These are phyloP conservation scores for Chiloscyllium punctatum DNA, from an alignment of 2,797 vertebrate genomes.

Conservation along the genomic window DNA sequence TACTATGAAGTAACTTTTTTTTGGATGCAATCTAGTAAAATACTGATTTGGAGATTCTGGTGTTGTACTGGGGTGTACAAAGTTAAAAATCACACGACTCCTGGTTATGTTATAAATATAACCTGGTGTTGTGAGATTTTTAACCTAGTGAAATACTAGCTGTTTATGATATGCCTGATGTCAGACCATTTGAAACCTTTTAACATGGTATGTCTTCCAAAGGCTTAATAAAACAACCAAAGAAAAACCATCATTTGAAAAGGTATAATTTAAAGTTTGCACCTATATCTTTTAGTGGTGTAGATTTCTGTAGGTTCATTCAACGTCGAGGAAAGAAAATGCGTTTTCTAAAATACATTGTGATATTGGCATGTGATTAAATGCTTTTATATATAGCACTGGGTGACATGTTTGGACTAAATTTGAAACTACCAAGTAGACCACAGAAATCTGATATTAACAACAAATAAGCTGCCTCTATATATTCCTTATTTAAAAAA, in stretches of 20 bases:
- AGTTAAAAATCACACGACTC: no score
- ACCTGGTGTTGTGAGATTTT: no score
- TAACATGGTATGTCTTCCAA: not conserved
- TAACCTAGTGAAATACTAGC: not conserved
- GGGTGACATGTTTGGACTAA: not conserved
- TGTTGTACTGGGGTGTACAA: no score
- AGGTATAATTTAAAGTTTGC: not conserved
- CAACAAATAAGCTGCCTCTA: not conserved
- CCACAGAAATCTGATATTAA: not conserved
- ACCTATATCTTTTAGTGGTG: not conserved
- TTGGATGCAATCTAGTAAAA: not conserved
- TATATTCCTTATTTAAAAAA: not conserved
- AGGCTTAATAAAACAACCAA: not conserved
- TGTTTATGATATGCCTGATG: not conserved
- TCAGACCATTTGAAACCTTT: not conserved
- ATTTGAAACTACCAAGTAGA: not conserved
- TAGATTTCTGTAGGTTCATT: not conserved
- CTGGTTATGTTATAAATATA: no score
- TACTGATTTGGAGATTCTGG: no score
- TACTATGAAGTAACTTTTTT: constrained; percentile 19
- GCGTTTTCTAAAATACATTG: not conserved
- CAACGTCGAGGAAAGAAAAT: not conserved
- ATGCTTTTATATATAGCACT: not conserved
- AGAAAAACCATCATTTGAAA: not conserved
- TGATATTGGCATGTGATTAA: not conserved